These are phyloP conservation scores for Neoitamus cyanurus DNA, from an alignment of 2,888 invertebrate species.

Conservation along the genomic window DNA sequence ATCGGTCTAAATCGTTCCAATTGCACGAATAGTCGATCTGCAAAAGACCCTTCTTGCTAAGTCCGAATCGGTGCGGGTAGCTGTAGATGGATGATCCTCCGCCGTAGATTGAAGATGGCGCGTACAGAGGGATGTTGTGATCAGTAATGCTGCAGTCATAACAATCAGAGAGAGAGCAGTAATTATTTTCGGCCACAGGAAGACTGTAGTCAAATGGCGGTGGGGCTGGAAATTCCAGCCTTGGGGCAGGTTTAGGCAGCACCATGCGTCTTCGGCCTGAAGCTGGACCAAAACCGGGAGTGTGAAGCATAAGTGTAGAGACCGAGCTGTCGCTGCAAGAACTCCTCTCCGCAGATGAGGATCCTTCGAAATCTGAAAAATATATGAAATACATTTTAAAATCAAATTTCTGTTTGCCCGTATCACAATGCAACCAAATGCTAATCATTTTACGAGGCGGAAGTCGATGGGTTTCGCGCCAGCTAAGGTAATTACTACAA, in stretches of 20 bases:
- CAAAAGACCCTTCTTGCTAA: slow-evolving; percentile 81
- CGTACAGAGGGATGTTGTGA: slow-evolving; percentile 57
- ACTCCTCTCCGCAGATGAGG: slow-evolving; percentile 53
- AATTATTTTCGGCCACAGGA: slow-evolving; percentile 50
- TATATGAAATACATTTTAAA: background rate
- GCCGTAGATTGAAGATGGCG: slow-evolving; percentile 46
- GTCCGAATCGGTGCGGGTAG: slow-evolving; percentile 69
- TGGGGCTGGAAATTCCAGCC: slow-evolving; percentile 63
- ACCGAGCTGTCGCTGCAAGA: slow-evolving; percentile 54
- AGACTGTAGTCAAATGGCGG: slow-evolving; percentile 61
- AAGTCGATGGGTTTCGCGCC: background rate
- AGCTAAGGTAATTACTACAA: background rate
- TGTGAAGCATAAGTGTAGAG: slow-evolving; percentile 60
- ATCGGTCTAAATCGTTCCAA: slow-evolving; percentile 83
- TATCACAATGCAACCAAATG: background rate
- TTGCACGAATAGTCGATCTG: slow-evolving; percentile 86
- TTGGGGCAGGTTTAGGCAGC: slow-evolving; percentile 61
- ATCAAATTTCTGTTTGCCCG: background rate
- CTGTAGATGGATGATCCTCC: slow-evolving; percentile 62
- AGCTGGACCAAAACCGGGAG: slow-evolving; percentile 59
- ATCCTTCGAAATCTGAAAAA: slow-evolving; percentile 49
- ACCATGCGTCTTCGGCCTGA: slow-evolving; percentile 59
- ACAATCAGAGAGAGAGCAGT: slow-evolving; percentile 52
- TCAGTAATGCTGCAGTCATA: slow-evolving; percentile 50
- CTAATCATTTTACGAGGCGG: background rate